Conservation (phyloP, 2,113 vertebrate species). For the Campylomormyrus numenius region DNA sequence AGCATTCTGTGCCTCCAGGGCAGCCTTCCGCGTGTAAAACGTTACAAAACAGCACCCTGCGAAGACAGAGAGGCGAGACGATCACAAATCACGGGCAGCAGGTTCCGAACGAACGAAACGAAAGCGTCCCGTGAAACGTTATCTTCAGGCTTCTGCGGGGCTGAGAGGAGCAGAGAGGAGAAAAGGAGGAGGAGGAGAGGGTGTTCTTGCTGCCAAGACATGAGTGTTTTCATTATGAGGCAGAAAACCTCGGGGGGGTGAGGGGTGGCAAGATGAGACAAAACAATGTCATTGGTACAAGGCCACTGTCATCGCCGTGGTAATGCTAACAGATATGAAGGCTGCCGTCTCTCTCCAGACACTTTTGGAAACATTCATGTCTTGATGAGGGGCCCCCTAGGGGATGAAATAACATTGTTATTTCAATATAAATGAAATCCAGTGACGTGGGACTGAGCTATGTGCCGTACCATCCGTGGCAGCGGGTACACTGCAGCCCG, state of each 20-base stretch:
- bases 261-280: not conserved
- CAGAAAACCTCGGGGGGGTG: not conserved
- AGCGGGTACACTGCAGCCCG: not conserved
- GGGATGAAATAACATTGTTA: not conserved
- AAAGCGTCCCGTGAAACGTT: not conserved
- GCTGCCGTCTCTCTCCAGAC: not conserved
- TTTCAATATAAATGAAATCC: not conserved
- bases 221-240: not conserved
- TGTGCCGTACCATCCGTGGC: not conserved
- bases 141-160: not conserved
- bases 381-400: not conserved
- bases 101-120: not conserved
- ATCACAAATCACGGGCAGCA: not conserved
- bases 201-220: not conserved
- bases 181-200: not conserved
- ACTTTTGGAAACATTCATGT: not conserved
- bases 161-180: not conserved
- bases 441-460: not conserved
- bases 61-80: constrained; percentile 39
- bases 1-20: constrained; percentile 98
- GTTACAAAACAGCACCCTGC: constrained; percentile 99
- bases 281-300: not conserved
- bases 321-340: not conserved
- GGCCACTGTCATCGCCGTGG: not conserved
- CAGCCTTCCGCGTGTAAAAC: constrained; percentile 98